A percentile compares a stretch with the other conserved stretches of the same genome.
Conservation (phyloP, 2,888 invertebrate species). For the Hypomecis atomaria region DNA sequence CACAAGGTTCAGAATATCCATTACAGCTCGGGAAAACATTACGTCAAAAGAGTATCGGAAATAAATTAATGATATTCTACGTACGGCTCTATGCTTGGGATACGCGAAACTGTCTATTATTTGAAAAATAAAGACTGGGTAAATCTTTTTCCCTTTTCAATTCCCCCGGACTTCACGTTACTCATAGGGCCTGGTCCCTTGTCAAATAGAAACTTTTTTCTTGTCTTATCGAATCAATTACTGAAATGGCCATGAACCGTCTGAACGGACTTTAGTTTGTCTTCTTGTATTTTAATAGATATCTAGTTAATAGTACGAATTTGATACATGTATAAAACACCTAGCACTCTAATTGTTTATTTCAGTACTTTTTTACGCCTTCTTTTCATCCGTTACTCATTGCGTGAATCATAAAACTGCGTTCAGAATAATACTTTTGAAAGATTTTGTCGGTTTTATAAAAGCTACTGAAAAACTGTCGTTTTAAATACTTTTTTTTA, state of each 20-base stretch:
- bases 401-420: too few relatives aligned
- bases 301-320: not conserved
- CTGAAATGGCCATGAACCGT: slow-evolving; percentile 70
- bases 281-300: slow-evolving; percentile 45
- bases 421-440: too few relatives aligned
- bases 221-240: slow-evolving; percentile 80
- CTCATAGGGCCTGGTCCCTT: slow-evolving; percentile 74
- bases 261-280: slow-evolving; percentile 52
- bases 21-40: slow-evolving; percentile 16
- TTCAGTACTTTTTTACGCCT: too few relatives aligned
- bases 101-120: slow-evolving; percentile 51
- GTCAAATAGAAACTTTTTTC: slow-evolving; percentile 80
- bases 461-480: too few relatives aligned
- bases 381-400: too few relatives aligned
- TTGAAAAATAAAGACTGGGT: slow-evolving; percentile 63
- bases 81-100: slow-evolving; percentile 38
- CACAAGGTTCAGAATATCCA: slow-evolving; percentile 9
- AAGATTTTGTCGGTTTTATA: too few relatives aligned
- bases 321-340: not conserved
- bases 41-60: slow-evolving; percentile 23
- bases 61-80: slow-evolving; percentile 32
- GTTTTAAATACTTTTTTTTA: too few relatives aligned
- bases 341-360: too few relatives aligned
- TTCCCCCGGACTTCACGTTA: slow-evolving; percentile 68
- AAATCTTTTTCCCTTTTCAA: slow-evolving; percentile 70